A percentile compares a stretch with the other conserved stretches of the same genome.
These are phyloP conservation scores for Eucera pruinosa DNA, from an alignment of 2,888 invertebrate genomes.

Conservation along the genomic window DNA sequence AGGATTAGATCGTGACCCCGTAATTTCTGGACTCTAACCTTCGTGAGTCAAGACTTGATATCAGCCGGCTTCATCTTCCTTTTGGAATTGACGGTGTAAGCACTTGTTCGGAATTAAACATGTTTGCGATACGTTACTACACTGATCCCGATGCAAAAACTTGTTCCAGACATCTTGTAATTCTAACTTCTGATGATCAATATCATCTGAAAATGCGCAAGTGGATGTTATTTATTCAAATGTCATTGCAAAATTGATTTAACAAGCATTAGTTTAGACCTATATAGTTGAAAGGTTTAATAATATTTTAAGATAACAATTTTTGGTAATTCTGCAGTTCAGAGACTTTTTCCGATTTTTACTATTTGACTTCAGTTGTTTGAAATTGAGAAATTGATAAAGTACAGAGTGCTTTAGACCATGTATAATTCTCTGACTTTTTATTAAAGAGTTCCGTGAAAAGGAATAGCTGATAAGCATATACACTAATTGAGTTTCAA, in stretches of 20 bases:
- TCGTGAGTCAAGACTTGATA: conserved; percentile 50
- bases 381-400: too few relatives aligned
- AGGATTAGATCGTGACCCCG: conserved; percentile 70
- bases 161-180: background rate
- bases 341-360: too few relatives aligned
- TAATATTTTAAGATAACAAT: background rate
- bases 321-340: too few relatives aligned
- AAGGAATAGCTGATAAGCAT: too few relatives aligned
- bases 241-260: background rate
- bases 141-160: background rate
- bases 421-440: too few relatives aligned
- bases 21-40: conserved; percentile 65
- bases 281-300: too few relatives aligned
- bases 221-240: background rate
- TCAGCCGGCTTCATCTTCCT: conserved; percentile 52
- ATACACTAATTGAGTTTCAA: too few relatives aligned
- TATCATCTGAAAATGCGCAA: background rate
- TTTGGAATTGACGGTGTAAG: conserved; percentile 38
- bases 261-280: background rate
- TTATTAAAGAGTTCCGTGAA: too few relatives aligned
- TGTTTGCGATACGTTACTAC: conserved; percentile 9
- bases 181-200: conserved; percentile 4
- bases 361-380: too few relatives aligned
- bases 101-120: conserved; percentile 41
- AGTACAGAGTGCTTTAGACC: too few relatives aligned